Percentiles rank a stretch among this genome's conserved stretches.
These are phyloP conservation scores for Paedocypris sp. DNA, from an alignment of 2,113 vertebrate species.

Conservation along the genomic window DNA sequence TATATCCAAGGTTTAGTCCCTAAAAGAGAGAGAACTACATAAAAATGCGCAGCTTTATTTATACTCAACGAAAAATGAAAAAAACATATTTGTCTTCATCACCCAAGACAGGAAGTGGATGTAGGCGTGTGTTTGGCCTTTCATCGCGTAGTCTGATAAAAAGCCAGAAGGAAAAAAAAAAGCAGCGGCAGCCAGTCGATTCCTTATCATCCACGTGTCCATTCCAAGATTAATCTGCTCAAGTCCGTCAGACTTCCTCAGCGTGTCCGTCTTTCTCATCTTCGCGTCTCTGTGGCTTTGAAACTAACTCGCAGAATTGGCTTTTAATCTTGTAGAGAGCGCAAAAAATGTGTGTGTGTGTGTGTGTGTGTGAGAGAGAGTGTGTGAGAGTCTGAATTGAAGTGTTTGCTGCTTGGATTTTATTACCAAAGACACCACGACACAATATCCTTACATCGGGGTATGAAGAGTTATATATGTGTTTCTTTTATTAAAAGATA, in stretches of 20 bases:
- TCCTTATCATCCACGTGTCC: conserved; percentile 9
- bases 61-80: no score
- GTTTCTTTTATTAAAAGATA: no score
- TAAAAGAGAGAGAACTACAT: not conserved
- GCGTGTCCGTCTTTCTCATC: not conserved
- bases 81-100: not conserved
- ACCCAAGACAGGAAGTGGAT: not conserved
- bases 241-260: not conserved
- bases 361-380: not conserved
- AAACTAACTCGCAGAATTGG: conserved; percentile 6
- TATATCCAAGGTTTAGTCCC: no score
- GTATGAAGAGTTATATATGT: no score
- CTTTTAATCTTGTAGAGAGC: conserved; percentile 23
- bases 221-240: not conserved
- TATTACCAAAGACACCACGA: not conserved
- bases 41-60: not conserved
- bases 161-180: not conserved
- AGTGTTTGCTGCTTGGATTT: not conserved
- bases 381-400: not conserved
- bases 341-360: not conserved
- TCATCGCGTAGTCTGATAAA: not conserved
- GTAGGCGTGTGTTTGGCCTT: not conserved
- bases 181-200: not conserved
- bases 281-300: not conserved
- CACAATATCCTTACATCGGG: no score